phyloP scores from a whole-genome alignment of 2,888 invertebrate genomes.

The Cephonodes hylas region DNA sequence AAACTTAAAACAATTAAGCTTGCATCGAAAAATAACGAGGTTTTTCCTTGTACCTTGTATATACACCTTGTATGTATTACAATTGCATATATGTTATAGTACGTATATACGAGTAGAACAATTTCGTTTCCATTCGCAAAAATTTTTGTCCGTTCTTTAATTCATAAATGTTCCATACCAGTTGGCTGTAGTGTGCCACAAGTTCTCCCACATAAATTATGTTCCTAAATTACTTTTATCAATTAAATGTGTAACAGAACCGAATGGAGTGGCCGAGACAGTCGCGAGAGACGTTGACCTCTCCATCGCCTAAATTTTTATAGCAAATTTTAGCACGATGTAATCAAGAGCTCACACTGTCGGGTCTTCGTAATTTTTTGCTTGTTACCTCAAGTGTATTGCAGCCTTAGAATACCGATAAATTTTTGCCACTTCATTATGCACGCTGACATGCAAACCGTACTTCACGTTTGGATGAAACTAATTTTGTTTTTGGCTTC shows the following conservation, averaged over 20 bases:
- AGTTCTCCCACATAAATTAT: not conserved
- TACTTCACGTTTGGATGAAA: not conserved
- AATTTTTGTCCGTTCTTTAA: not conserved
- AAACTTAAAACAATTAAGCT: not conserved
- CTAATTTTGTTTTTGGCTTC: not conserved
- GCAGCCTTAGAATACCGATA: conserved; percentile 12
- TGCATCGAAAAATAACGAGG: not conserved
- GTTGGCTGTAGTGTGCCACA: not conserved
- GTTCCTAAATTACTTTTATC: not conserved
- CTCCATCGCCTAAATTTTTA: conserved; percentile 18
- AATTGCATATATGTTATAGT: no score
- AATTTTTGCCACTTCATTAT: conserved; percentile 14
- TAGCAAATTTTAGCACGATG: conserved; percentile 16
- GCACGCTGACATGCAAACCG: not conserved
- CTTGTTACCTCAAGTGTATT: conserved; percentile 1
- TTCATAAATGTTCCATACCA: not conserved
- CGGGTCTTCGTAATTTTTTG: conserved; percentile 19
- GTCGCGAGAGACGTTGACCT: not conserved
- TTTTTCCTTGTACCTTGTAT: no score
- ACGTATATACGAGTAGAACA: no score
- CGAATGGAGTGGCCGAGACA: not conserved
- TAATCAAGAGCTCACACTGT: conserved; percentile 22
- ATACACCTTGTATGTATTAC: no score
- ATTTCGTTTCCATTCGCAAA: not conserved
- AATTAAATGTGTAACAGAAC: not conserved